Conservation (phyloP, 2,797 vertebrate genomes). For the Cuniculus paca region DNA sequence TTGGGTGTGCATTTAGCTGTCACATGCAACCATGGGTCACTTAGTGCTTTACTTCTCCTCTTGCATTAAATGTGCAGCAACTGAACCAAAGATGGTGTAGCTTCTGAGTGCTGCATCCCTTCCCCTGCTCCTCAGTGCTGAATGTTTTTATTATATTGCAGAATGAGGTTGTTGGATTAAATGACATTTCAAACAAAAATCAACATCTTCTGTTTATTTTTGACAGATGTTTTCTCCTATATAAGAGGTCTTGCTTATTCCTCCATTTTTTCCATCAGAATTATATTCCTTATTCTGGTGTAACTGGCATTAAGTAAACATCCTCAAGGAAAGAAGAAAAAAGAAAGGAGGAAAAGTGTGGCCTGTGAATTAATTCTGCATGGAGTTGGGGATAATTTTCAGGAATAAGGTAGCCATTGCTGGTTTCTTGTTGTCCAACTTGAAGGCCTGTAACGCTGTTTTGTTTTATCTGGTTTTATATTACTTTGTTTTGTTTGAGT, state of each 20-base stretch:
- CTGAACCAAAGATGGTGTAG: background rate
- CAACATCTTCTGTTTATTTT: background rate
- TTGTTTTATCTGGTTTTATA: too few relatives aligned
- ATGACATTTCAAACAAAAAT: conserved; percentile 10
- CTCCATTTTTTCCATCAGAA: background rate
- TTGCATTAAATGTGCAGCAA: background rate
- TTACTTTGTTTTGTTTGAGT: too few relatives aligned
- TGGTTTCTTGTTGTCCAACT: too few relatives aligned
- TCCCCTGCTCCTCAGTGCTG: background rate
- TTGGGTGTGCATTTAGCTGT: background rate
- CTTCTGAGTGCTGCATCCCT: background rate
- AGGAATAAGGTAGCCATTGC: too few relatives aligned
- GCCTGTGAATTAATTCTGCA: background rate
- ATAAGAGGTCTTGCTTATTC: background rate
- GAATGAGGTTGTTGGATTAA: background rate
- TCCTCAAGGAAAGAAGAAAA: background rate
- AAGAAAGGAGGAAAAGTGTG: background rate
- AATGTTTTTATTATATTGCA: background rate
- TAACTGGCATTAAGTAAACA: background rate
- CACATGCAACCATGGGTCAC: background rate
- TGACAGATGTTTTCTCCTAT: background rate
- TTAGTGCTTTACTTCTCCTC: conserved; percentile 13
- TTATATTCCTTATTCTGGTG: background rate
- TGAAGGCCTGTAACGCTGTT: too few relatives aligned
- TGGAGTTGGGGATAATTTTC: background rate